These are phyloP conservation scores for Sturmia bella DNA, from an alignment of 2,888 invertebrate genomes.

Conservation along the genomic window DNA sequence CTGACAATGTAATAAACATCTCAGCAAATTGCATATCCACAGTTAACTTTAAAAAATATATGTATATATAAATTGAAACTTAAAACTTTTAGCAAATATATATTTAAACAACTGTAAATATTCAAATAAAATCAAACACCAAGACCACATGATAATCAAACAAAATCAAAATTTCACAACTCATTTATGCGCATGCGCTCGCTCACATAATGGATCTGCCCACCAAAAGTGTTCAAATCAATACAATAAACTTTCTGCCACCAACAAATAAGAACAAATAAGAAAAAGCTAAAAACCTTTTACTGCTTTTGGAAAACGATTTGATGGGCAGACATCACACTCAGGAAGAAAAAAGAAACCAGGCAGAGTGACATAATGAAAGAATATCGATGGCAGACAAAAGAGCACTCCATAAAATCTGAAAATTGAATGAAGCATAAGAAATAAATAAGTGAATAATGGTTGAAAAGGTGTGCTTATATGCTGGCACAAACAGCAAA, in stretches of 20 bases:
- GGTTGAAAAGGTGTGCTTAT: conserved; percentile 29
- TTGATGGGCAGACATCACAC: conserved; percentile 29
- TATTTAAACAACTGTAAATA: conserved; percentile 1
- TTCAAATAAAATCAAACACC: conserved; percentile 25
- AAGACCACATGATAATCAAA: conserved; percentile 64
- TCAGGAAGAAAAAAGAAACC: neutral
- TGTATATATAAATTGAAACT: too few relatives aligned
- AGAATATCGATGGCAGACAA: conserved; percentile 16
- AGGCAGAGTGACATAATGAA: conserved; percentile 35
- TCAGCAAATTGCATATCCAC: too few relatives aligned
- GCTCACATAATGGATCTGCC: neutral
- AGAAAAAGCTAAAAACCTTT: conserved; percentile 1
- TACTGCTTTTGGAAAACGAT: neutral
- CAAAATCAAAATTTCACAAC: conserved; percentile 36
- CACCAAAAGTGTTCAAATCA: conserved; percentile 11
- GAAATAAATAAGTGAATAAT: conserved; percentile 17
- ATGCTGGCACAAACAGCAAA: conserved; percentile 26
- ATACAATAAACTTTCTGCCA: neutral
- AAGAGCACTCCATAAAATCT: conserved; percentile 40
- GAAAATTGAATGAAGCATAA: conserved; percentile 7
- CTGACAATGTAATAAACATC: too few relatives aligned
- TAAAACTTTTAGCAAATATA: too few relatives aligned
- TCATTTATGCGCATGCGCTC: neutral
- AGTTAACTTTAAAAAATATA: too few relatives aligned
- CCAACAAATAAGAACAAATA: neutral